Base-by-base conservation (phyloP, 2,888 invertebrate genomes). In the Choreutis nemorana region DNA sequence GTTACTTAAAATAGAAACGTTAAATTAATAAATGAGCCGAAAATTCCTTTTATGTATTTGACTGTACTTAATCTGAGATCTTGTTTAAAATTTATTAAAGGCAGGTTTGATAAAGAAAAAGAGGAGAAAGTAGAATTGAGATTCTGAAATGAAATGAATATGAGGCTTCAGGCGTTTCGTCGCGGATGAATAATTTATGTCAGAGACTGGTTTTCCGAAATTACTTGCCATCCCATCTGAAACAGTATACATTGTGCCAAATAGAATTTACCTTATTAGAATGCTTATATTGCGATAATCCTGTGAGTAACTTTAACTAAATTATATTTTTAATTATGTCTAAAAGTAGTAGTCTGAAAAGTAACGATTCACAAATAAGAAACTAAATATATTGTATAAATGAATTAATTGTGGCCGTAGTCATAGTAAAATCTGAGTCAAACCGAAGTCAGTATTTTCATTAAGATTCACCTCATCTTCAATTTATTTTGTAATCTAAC, bases 111-210 rank as follows among this genome's bases (percentile, higher is more conserved):
- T 62, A 70, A 64, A 67, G 66, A 63, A 58, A 53, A 48, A 55
- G 57, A 54, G 55, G 45, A 57, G 64, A 70, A 72, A 68, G 67
- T 66, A 60, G 53, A 58, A 65, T 73, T 72, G 62, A 64, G 75
- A 73, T 73, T 73, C 66, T 58, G 72, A 72, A 78, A 75, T 75
- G 75, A 75, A 78, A 77, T 77, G 73, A 78, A 77, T 75, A 73
- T 72, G 71, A 59, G 53, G 60, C 73, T 70, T 61, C 57, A 57
- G 71, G 75, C 75, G 65, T 71, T 75, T 72, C 75, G 73, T 73
- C 73, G 71, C 65, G 66, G 55, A 75, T 78, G 77, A 78, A 77
- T 78, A 75, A 78, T 77, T 77, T 78, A 78, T 78, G 64, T 72
- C 66, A 60, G 66, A 70, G 70, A 61, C 67, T 64, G 64, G 63